Conservation (phyloP, 2,797 vertebrate genomes). For the Acomys russatus region DNA sequence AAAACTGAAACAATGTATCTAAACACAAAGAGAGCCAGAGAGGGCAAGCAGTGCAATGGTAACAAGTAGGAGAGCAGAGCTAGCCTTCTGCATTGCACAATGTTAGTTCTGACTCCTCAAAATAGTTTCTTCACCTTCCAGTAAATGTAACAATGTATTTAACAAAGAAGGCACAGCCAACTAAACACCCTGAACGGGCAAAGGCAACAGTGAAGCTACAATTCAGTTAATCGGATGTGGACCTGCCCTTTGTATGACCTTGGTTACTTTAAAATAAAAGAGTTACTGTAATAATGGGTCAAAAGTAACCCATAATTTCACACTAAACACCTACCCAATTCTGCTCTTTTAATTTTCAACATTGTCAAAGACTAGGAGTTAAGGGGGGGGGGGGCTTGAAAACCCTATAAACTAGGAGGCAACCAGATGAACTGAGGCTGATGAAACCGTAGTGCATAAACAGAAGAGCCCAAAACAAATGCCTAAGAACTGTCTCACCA, state of each 20-base stretch:
- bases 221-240: neutral
- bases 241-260: neutral
- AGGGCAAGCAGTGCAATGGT: neutral
- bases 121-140: neutral
- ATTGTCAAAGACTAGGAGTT: slow-evolving; percentile 11
- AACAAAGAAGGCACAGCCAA: neutral
- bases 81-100: neutral
- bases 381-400: neutral
- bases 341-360: slow-evolving; percentile 13
- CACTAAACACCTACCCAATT: neutral
- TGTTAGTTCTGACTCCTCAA: neutral
- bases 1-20: neutral
- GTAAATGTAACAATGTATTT: slow-evolving; percentile 11
- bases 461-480: neutral
- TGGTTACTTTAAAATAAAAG: slow-evolving; percentile 18
- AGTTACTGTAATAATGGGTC: neutral
- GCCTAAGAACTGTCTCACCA: neutral
- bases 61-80: neutral
- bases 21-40: neutral
- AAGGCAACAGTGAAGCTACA: slow-evolving; percentile 38
- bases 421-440: neutral
- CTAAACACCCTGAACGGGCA: neutral
- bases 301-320: slow-evolving; percentile 27
- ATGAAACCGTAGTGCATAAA: neutral
- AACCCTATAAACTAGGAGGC: neutral